Evolutionary conservation across 2,797 vertebrate genomes (phyloP).

Genomic region (Mionectes olivaceus): DNA sequence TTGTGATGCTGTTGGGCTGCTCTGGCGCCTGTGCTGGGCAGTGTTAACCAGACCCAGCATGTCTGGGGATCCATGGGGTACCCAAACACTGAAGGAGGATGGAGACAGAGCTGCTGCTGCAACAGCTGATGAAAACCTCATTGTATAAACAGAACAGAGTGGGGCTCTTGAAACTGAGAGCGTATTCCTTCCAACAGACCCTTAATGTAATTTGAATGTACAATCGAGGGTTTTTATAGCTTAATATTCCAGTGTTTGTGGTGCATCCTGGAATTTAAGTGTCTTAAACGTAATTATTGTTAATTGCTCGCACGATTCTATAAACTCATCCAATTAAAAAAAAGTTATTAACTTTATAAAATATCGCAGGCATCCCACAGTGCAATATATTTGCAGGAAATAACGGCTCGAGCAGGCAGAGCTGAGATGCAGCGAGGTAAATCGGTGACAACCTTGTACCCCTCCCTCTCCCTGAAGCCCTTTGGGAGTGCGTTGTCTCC

Average conservation of each 20-base stretch:
- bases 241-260: conserved; percentile 76
- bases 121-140: neutral
- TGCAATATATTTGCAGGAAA: conserved; percentile 73
- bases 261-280: conserved; percentile 79
- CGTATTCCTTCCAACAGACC: conserved; percentile 62
- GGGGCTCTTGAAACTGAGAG: conserved; percentile 44
- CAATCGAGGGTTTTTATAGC: conserved; percentile 71
- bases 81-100: rapidly evolving
- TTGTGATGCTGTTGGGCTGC: neutral
- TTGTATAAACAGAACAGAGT: conserved; percentile 18
- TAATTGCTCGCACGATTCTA: conserved; percentile 80
- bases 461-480: neutral
- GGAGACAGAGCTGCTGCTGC: neutral
- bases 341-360: conserved; percentile 86
- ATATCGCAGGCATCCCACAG: conserved; percentile 78
- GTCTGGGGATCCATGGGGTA: rapidly evolving
- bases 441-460: neutral
- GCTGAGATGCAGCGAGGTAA: conserved; percentile 61
- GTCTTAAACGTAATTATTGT: conserved; percentile 83
- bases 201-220: conserved; percentile 72
- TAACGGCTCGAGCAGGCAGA: conserved; percentile 67
- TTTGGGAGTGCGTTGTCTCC: rapidly evolving
- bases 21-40: neutral
- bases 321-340: conserved; percentile 84
- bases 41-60: rapidly evolving